phyloP scores from a whole-genome alignment of 30 jellyfish, hydroid and myxozoan genomes.

The Mastigias papua region DNA sequence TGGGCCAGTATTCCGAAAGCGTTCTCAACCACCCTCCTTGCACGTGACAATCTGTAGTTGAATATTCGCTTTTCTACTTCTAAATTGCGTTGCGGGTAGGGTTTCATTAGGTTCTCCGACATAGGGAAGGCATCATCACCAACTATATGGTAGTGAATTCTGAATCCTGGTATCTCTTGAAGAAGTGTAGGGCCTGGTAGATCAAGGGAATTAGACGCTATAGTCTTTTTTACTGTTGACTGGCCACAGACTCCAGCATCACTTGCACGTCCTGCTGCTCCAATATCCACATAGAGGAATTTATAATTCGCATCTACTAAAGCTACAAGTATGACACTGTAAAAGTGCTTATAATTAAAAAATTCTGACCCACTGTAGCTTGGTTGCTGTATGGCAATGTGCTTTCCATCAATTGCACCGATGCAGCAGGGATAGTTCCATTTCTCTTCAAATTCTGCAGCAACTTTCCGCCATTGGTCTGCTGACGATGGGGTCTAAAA shows the following conservation, averaged over 20 bases:
- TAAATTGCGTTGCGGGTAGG: slow-evolving; percentile 20
- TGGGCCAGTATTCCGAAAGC: slow-evolving; percentile 9
- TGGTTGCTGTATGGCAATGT: slow-evolving; percentile 64
- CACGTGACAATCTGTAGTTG: slow-evolving; percentile 14
- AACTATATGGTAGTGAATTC: slow-evolving; percentile 1
- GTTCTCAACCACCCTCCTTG: slow-evolving; percentile 3
- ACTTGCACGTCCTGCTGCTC: slow-evolving; percentile 73
- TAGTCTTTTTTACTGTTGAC: slow-evolving; percentile 30
- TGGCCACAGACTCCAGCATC: slow-evolving; percentile 45
- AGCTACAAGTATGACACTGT: slow-evolving; percentile 47
- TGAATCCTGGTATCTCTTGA: not conserved
- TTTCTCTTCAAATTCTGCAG: slow-evolving; percentile 38
- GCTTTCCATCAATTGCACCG: slow-evolving; percentile 75
- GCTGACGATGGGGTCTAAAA: slow-evolving; percentile 42
- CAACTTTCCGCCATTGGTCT: slow-evolving; percentile 44
- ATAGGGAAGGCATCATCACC: slow-evolving; percentile 33
- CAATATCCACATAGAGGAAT: slow-evolving; percentile 50
- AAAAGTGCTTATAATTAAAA: slow-evolving; percentile 56
- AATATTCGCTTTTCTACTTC: not conserved
- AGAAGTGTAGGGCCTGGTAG: slow-evolving; percentile 13
- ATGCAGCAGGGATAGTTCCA: slow-evolving; percentile 73
- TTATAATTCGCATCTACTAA: slow-evolving; percentile 62
- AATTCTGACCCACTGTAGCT: slow-evolving; percentile 66
- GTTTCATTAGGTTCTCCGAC: slow-evolving; percentile 10
- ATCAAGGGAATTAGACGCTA: slow-evolving; percentile 9